Evolutionary conservation across 2,888 invertebrate genomes (phyloP), one percentile per base, ranked within the genome.

Genomic region (Dichetophora obliterata): DNA sequence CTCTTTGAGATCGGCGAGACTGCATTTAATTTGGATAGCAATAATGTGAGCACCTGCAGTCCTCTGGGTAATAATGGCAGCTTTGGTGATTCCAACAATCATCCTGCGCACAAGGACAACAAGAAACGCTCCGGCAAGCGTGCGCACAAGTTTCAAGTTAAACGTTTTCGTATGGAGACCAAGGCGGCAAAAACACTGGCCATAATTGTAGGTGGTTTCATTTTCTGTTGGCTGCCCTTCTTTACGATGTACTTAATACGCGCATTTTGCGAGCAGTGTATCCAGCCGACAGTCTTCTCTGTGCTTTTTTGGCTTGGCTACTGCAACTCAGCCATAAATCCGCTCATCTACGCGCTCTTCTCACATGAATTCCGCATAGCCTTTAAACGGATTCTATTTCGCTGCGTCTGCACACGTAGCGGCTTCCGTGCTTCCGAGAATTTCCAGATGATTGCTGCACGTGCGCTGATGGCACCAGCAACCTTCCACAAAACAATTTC

Each of bases 261-360:
- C 31, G 97, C 97, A 0, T 98, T 96, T 88, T 96, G 96, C 87
- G 93, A 92, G 19, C 91, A 93, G 75, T 97, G 97, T 89, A 96
- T 97, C 70, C 93, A 95, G 79, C 94, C 94, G 0, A 91, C 96
- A 71, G 92, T 97, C 75, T 98, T 98, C 91, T 96, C 96, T 22
- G 93, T 98, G 63, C 92, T 98, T 57, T 98, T 98, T 90, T 99
- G 98, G 98, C 91, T 99, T 75, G 99, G 98, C 9, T 98, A 98
- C 90, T 97, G 97, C 90, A 98, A 98, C 89, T 97, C 97, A 4
- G 98, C 98, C 54, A 94, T 98, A 83, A 98, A 98, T 88, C 98
- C 98, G 0, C 93, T 96, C 83, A 97, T 98, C 81, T 98, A 98
- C 89, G 98, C 97, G 2, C 92, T 97, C 77, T 98, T 98, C 90